Conservation (phyloP, 2,797 vertebrate species). For the Enteromius paludinosus region DNA sequence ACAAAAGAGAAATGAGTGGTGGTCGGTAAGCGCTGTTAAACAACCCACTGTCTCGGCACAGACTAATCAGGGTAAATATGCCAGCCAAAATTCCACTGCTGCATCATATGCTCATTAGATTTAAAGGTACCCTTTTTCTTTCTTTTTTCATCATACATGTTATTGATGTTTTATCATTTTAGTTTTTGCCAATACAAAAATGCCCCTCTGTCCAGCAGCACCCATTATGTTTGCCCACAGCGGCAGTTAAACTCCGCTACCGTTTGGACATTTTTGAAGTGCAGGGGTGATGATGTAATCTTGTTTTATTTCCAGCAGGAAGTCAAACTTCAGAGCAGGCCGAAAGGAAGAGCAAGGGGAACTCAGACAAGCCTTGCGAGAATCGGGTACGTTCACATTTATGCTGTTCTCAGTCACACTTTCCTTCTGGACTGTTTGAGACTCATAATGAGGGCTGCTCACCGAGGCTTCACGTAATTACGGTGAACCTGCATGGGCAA, state of each 20-base stretch:
- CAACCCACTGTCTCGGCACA: slow-evolving; percentile 2
- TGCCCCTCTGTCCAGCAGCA: background rate
- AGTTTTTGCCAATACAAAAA: slow-evolving; percentile 5
- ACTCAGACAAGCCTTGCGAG: slow-evolving; percentile 46
- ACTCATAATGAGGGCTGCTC: slow-evolving; percentile 10
- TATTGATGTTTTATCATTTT: background rate
- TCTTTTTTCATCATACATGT: background rate
- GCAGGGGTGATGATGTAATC: slow-evolving; percentile 21
- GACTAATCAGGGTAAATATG: slow-evolving; percentile 46
- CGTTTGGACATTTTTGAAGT: background rate
- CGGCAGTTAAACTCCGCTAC: background rate
- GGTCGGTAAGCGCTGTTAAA: slow-evolving; percentile 33
- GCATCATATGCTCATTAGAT: slow-evolving; percentile 15
- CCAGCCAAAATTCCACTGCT: slow-evolving; percentile 23
- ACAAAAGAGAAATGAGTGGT: slow-evolving; percentile 46
- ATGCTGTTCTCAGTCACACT: background rate
- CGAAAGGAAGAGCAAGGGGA: slow-evolving; percentile 49
- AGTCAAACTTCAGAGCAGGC: slow-evolving; percentile 49
- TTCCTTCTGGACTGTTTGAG: slow-evolving; percentile 7
- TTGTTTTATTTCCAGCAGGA: slow-evolving; percentile 49
- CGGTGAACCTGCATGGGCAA: background rate
- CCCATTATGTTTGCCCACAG: background rate
- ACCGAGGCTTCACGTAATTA: slow-evolving; percentile 1
- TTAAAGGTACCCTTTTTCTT: slow-evolving; percentile 30
- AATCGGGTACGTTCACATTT: slow-evolving; percentile 57